Evolutionary conservation across 2,797 vertebrate genomes (phyloP), one percentile per base, ranked within the genome.

Genomic region (Enoplosus armatus): DNA sequence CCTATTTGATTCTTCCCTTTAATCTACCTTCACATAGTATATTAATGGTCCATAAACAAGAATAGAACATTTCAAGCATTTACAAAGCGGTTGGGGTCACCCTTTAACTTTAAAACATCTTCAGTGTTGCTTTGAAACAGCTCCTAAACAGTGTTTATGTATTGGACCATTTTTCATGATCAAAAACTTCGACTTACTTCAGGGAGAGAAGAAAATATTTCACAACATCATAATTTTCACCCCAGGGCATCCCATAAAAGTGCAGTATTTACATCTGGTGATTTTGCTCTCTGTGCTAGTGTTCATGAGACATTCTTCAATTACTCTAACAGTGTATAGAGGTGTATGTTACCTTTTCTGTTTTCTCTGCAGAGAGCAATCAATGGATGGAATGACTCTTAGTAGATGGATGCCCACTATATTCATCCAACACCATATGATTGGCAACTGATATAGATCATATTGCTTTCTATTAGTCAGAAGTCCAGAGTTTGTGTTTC

Each of bases 341-440:
- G 11, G 41, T 61, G 33, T 3, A 7, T 47, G 24, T 60, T 65
- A 37, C 33, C 11, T 56, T 64, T 55, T 33, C 9, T 33, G 27
- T 43, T 58, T 82, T 27, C n/a, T 39, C 16, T 26, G 22, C 29
- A 65, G 47, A 14, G 35, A 58, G 41, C 56, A 60, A 26, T 72
- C 60, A 37, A 29, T 60, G 6, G 61, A 29, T 61, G 24, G 50
- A 66, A 54, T 26, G 24, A 54, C 53, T 73, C 58, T 27, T 8
- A 16, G 16, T 39, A 53, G 41, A 66, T 67, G n/a, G 12, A 15
- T 33, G 39, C 0, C 15, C 2, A 41, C 55, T 59, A 39, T 56
- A 50, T 58, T 22, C 61, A 37, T 61, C 41, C 61, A 43, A 37
- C 26, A 68, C 16, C 39, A 41, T 65, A 70, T 67, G 61, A 61